Conservation (phyloP, 53 echinoderm and acorn worm species). For the Echinarachnius parma region DNA sequence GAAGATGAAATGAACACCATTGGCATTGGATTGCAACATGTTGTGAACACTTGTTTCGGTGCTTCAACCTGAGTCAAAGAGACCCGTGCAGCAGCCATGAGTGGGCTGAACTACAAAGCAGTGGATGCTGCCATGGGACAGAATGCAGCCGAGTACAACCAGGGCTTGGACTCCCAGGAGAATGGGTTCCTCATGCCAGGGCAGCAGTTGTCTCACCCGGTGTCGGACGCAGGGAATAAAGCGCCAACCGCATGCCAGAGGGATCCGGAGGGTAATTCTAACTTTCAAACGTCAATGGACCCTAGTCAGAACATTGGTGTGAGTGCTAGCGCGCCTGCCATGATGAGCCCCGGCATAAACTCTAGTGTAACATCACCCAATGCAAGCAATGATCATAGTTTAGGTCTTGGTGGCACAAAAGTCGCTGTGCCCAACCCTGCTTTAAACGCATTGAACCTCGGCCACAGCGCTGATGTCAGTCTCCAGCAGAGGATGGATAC, state of each 20-base stretch:
- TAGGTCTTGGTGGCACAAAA: too few relatives aligned
- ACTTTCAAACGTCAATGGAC: neutral
- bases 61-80: too few relatives aligned
- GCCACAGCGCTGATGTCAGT: too few relatives aligned
- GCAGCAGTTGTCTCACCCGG: neutral
- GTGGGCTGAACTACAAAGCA: slow-evolving; percentile 15
- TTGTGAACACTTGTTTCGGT: too few relatives aligned
- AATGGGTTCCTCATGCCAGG: slow-evolving; percentile 26
- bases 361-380: neutral
- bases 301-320: neutral
- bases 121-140: slow-evolving; percentile 26
- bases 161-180: slow-evolving; percentile 15
- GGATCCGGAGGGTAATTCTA: neutral
- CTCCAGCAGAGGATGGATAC: too few relatives aligned
- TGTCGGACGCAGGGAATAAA: neutral
- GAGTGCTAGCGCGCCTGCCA: neutral
- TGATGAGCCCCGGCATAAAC: neutral
- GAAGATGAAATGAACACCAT: too few relatives aligned
- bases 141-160: slow-evolving; percentile 14
- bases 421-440: too few relatives aligned
- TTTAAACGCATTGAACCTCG: too few relatives aligned
- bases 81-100: too few relatives aligned
- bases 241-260: neutral
- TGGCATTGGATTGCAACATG: too few relatives aligned
- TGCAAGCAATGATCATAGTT: too few relatives aligned